These are phyloP conservation scores for Brachionus sp. DNA, from an alignment of 1,140 invertebrate species.

Conservation along the genomic window DNA sequence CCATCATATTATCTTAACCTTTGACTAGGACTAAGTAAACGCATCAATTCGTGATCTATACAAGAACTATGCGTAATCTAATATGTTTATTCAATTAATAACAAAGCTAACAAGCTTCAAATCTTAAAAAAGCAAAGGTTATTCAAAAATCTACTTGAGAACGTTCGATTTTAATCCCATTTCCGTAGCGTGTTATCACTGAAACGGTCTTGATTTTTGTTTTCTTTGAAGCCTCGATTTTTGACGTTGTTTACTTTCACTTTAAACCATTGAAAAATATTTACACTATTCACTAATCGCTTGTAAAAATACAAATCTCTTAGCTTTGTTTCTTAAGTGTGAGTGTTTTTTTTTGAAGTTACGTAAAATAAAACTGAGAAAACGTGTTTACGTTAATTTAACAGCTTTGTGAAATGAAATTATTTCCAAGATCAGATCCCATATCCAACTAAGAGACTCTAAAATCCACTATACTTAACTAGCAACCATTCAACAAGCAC, in stretches of 20 bases:
- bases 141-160: not conserved
- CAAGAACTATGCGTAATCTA: not conserved
- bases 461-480: too few species aligned
- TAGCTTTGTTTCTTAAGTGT: not conserved
- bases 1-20: not conserved
- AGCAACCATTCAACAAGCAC: too few species aligned
- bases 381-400: not conserved
- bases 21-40: not conserved
- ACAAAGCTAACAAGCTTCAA: not conserved
- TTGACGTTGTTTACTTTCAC: not conserved
- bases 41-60: not conserved
- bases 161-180: not conserved
- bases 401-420: not conserved
- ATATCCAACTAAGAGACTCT: not conserved
- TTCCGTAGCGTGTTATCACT: not conserved
- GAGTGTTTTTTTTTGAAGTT: not conserved
- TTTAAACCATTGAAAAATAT: constrained; percentile 6
- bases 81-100: constrained; percentile 6
- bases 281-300: not conserved
- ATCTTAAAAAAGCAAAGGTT: not conserved
- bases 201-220: not conserved
- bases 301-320: not conserved
- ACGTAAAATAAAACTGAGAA: not conserved
- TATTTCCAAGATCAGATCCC: not conserved
- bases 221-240: not conserved